These are phyloP conservation scores for Ctenopoma kingsleyae DNA, from an alignment of 2,797 vertebrate genomes.

Conservation along the genomic window DNA sequence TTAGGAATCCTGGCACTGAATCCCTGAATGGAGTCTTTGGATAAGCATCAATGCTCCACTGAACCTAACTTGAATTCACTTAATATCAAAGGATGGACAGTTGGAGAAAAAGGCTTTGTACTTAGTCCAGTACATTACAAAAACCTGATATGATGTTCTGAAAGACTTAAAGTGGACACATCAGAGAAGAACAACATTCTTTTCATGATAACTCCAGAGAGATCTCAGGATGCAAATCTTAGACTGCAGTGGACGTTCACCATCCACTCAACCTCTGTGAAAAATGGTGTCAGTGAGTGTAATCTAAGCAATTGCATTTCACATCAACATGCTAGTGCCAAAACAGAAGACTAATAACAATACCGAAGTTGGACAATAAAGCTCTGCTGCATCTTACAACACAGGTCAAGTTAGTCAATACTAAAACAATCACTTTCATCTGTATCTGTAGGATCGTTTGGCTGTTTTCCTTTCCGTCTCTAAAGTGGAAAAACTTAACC, in stretches of 20 bases:
- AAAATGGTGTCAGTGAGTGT: too few species aligned
- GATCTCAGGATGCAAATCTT: too few species aligned
- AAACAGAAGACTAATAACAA: neutral
- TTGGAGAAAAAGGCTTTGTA: slow-evolving; percentile 25
- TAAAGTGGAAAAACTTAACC: neutral
- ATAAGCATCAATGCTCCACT: slow-evolving; percentile 50
- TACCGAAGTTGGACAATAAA: too few species aligned
- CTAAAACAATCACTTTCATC: slow-evolving; percentile 1
- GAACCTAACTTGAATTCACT: slow-evolving; percentile 54
- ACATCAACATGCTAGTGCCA: neutral
- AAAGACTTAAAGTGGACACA: slow-evolving; percentile 7
- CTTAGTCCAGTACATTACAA: slow-evolving; percentile 15
- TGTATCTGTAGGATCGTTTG: neutral
- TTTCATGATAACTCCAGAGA: slow-evolving; percentile 2
- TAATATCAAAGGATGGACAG: slow-evolving; percentile 33
- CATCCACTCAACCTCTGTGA: too few species aligned
- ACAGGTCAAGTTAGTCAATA: neutral
- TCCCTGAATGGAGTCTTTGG: slow-evolving; percentile 62
- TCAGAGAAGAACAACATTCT: slow-evolving; percentile 3
- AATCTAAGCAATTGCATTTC: neutral
- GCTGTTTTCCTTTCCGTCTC: neutral
- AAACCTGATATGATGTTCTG: slow-evolving; percentile 16
- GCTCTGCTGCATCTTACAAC: neutral
- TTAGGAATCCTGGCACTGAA: slow-evolving; percentile 56
- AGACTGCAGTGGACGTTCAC: neutral